Percentiles rank a stretch among this genome's conserved stretches.
Evolutionary conservation across 1,140 invertebrate genomes (phyloP).

Genomic region (Paramacrobiotus metropolitanus): DNA sequence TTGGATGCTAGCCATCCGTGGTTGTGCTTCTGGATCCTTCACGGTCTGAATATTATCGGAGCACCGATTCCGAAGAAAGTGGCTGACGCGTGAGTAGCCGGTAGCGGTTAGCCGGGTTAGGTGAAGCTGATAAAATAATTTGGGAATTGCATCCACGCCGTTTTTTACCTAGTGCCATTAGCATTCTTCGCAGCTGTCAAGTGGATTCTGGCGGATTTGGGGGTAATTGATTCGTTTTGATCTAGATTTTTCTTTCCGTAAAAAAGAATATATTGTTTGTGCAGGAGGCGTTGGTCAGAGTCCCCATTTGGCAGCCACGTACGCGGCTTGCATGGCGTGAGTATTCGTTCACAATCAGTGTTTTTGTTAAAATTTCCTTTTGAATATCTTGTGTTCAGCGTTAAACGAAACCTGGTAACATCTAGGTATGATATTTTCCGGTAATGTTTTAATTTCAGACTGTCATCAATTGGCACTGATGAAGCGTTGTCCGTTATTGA

Average conservation of each 20-base stretch:
- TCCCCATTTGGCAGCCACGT: conserved; percentile 81
- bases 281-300: no score
- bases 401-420: not conserved
- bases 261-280: no score
- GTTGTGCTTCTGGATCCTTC: conserved; percentile 84
- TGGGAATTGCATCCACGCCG: no score
- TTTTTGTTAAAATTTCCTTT: not conserved
- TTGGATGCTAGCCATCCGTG: conserved; percentile 81
- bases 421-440: not conserved
- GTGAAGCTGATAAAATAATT: no score
- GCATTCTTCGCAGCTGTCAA: conserved; percentile 43
- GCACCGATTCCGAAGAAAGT: conserved; percentile 38
- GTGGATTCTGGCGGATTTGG: conserved; percentile 63
- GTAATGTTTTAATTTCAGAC: conserved; percentile 8
- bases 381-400: not conserved
- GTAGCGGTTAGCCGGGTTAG: no score
- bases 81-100: no score
- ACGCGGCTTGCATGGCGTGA: conserved; percentile 69
- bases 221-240: conserved; percentile 66
- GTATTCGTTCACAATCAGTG: no score
- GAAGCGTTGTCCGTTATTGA: conserved; percentile 67
- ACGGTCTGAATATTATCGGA: conserved; percentile 58
- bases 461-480: conserved; percentile 62
- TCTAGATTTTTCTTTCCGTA: no score
- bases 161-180: conserved; percentile 9